Conservation (phyloP, 2,797 vertebrate species). For the Zenarchopterus dispar region DNA sequence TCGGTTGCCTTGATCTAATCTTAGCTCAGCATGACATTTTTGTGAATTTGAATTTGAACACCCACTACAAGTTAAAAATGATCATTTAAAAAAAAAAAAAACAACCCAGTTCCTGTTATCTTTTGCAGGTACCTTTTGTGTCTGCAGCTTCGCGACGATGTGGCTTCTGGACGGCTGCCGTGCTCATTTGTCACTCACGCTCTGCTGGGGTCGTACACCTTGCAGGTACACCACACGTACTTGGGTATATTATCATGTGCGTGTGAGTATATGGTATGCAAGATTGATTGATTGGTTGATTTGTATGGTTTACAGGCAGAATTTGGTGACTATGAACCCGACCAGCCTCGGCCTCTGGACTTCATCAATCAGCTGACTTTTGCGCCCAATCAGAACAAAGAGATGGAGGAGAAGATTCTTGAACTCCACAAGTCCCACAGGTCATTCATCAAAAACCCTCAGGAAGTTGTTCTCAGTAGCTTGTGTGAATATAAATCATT, state of each 20-base stretch:
- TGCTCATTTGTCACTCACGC: slow-evolving; percentile 96
- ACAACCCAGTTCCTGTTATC: not conserved
- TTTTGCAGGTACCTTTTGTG: slow-evolving; percentile 92
- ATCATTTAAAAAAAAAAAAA: not conserved
- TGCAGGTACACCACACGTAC: slow-evolving; percentile 80
- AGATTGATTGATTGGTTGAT: not conserved
- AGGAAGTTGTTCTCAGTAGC: not conserved
- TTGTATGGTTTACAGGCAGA: slow-evolving; percentile 80
- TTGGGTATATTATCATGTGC: not conserved
- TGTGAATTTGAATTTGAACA: too few relatives aligned
- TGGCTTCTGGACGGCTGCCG: slow-evolving; percentile 90
- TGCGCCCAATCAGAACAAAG: slow-evolving; percentile 91
- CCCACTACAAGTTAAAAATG: too few relatives aligned
- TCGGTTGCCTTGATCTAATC: too few relatives aligned
- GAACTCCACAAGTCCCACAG: slow-evolving; percentile 95
- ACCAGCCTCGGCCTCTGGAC: slow-evolving; percentile 84
- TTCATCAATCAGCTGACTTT: slow-evolving; percentile 89
- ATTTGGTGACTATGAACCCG: slow-evolving; percentile 91
- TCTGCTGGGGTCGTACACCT: slow-evolving; percentile 91
- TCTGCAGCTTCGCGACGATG: slow-evolving; percentile 95
- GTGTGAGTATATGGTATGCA: not conserved
- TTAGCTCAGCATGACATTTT: too few relatives aligned
- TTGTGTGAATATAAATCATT: not conserved
- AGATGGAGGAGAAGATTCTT: slow-evolving; percentile 96
- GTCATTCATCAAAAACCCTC: slow-evolving; percentile 63